These are phyloP conservation scores for Drosophila diplacantha DNA, from an alignment of 2,888 invertebrate genomes.

Conservation along the genomic window DNA sequence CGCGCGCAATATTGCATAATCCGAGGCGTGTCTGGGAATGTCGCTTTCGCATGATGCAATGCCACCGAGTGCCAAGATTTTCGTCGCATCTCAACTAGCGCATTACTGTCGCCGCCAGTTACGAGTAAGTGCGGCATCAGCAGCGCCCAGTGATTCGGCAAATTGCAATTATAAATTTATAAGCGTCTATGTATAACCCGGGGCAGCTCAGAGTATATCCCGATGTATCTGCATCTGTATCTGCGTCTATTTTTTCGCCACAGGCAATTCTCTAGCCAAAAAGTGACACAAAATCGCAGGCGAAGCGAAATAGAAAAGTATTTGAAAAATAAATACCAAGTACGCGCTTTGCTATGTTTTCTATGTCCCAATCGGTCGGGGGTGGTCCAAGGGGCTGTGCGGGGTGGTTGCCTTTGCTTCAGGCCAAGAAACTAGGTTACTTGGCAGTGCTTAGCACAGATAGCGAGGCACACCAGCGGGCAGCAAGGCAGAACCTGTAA, in stretches of 20 bases:
- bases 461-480: constrained; percentile 58
- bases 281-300: constrained; percentile 35
- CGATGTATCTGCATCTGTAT: constrained; percentile 9
- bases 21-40: constrained; percentile 69
- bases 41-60: constrained; percentile 65
- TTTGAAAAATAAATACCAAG: constrained; percentile 50
- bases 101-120: constrained; percentile 47
- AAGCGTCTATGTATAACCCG: constrained; percentile 26
- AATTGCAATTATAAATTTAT: constrained; percentile 41
- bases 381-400: neutral
- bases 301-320: constrained; percentile 25
- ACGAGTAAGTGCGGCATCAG: constrained; percentile 34
- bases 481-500: constrained; percentile 42
- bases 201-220: constrained; percentile 5
- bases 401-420: constrained; percentile 5
- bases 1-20: constrained; percentile 59
- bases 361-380: constrained; percentile 19
- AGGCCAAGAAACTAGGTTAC: constrained; percentile 62
- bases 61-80: constrained; percentile 57
- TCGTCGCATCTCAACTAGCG: constrained; percentile 30
- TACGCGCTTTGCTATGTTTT: constrained; percentile 63
- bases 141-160: constrained; percentile 37
- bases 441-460: constrained; percentile 68
- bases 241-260: constrained; percentile 9
- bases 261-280: constrained; percentile 40